These are phyloP conservation scores for Yponomeuta plumbellus DNA, from an alignment of 2,888 invertebrate genomes.

Conservation along the genomic window DNA sequence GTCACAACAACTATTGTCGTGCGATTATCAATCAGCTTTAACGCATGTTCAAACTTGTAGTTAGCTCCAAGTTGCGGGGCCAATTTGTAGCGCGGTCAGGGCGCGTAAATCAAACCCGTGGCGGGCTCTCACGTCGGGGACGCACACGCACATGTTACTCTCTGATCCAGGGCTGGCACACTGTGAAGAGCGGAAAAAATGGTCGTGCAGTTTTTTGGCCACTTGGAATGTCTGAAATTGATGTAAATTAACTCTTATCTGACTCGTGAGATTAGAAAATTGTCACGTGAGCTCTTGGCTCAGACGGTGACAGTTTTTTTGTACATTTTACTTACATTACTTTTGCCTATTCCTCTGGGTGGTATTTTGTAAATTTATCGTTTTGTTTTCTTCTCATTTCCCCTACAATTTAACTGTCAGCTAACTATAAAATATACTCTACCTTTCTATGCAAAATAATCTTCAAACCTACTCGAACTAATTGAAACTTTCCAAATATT, in stretches of 20 bases:
- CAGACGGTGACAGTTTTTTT: background rate
- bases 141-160: conserved; percentile 45
- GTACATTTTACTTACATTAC: too few species aligned
- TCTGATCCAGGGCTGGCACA: conserved; percentile 34
- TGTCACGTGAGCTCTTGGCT: background rate
- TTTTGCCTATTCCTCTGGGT: too few species aligned
- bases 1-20: too few species aligned
- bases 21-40: too few species aligned
- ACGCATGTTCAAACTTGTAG: background rate
- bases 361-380: too few species aligned
- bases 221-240: background rate
- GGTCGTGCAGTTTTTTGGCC: background rate
- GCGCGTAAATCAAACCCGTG: conserved; percentile 61
- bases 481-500: too few species aligned
- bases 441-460: too few species aligned
- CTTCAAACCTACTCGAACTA: too few species aligned
- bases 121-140: conserved; percentile 30
- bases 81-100: conserved; percentile 39
- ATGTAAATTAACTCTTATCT: background rate
- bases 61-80: conserved; percentile 18
- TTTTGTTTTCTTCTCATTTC: too few species aligned
- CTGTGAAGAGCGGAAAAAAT: background rate
- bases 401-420: too few species aligned
- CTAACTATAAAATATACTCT: too few species aligned
- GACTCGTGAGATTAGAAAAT: background rate